phyloP scores from a whole-genome alignment of 2,113 vertebrate species.

The Corapipo altera region DNA sequence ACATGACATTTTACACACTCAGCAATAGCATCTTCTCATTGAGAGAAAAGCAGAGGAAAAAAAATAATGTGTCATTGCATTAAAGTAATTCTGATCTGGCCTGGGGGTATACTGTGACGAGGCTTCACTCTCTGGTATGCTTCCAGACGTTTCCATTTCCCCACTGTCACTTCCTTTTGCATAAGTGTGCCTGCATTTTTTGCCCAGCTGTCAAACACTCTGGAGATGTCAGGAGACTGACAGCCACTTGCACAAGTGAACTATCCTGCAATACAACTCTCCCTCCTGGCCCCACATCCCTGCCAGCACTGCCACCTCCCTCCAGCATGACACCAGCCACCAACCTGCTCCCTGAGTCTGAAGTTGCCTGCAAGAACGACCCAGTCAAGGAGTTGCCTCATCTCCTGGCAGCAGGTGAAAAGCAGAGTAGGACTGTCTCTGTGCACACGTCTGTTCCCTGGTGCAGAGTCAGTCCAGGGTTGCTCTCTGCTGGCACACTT shows the following conservation, averaged over 20 bases:
- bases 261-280: not conserved
- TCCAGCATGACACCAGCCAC: rapidly evolving
- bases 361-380: not conserved
- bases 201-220: conserved; percentile 36
- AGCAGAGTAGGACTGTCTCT: not conserved
- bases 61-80: not conserved
- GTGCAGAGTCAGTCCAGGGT: not conserved
- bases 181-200: not conserved
- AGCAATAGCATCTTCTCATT: not conserved
- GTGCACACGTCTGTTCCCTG: not conserved
- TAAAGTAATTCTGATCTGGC: conserved; percentile 58
- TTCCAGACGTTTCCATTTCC: conserved; percentile 60
- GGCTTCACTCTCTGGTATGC: conserved; percentile 14
- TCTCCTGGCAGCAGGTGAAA: not conserved
- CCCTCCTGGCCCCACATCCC: rapidly evolving
- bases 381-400: not conserved
- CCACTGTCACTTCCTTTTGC: conserved; percentile 46
- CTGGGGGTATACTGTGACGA: conserved; percentile 17
- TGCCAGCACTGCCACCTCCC: not conserved
- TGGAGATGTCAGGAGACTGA: conserved; percentile 1
- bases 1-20: not conserved
- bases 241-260: not conserved
- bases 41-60: not conserved
- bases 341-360: not conserved
- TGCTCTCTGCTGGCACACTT: not conserved